Base-by-base conservation (phyloP, 1,140 invertebrate species). In the Neotoxoptera formosana region DNA sequence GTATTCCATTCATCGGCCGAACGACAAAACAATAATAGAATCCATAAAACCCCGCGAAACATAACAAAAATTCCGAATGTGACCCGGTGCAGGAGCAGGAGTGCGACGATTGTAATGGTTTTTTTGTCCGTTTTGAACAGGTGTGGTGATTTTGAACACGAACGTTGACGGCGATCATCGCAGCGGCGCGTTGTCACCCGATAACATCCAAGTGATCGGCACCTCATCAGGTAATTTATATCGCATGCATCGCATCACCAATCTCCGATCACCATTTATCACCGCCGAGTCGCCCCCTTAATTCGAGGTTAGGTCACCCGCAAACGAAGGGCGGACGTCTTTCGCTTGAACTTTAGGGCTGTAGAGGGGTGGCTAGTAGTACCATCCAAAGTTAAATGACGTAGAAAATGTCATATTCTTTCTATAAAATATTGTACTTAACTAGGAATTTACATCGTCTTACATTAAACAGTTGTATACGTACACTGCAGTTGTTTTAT, bases 161-260 rank as follows among this genome's bases (percentile, higher is more conserved):
- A 90, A 60, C 25, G 89, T 67, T 90, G 89, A 90, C 8, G 51
- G 36, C 36, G 89, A 90, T 67, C 41, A 90, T 60, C 89, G 36
- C 7, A 90, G 45, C 25, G 89, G 36, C 25, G 56, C 89, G 20
- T 67, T 90, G 30, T 90, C 89, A 41, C 53, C 89, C 30, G 89
- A 90, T 41, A 90, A 90, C 25, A 90, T 90, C 60, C 89, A 90
- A 90, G 53, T 67, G 89, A 90, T 67, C 30, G 53, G 53, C 14
- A 90, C 89, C 36, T 7, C 89, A 67, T 90, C 89, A 90, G 89
- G 89, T 90, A 90, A 48, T 88, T 51, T 45, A 84, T 84, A 84
- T 84, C 23, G 53, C 25, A 21, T 17, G 60, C 60, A n/a, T 76
- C 30, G 30, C n/a, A 47, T 86, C 0, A 45, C 45, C 36, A 21